Evolutionary conservation across 2,797 vertebrate species (phyloP).

Genomic region (Mareca strepera): DNA sequence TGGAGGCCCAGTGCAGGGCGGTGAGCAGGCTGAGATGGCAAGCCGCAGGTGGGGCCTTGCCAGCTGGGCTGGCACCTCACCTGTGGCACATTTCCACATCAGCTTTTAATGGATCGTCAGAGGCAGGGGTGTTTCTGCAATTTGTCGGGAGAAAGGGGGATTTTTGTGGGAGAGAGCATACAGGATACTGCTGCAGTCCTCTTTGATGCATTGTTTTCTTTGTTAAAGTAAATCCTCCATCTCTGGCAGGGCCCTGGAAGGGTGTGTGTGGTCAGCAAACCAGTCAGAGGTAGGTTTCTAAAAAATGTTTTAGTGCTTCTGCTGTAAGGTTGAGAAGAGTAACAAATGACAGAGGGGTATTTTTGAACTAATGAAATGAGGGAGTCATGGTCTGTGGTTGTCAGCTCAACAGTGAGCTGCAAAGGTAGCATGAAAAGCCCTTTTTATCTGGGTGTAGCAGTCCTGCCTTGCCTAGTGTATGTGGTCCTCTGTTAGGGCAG

Average conservation of each 20-base stretch:
- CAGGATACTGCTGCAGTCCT: accelerated
- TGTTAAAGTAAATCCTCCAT: accelerated
- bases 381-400: accelerated
- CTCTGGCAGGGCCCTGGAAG: accelerated
- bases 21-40: accelerated
- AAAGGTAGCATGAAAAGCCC: accelerated
- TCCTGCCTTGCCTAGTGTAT: accelerated
- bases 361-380: neutral
- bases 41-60: neutral
- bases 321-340: neutral
- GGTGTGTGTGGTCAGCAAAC: accelerated
- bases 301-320: neutral
- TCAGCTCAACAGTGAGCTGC: neutral
- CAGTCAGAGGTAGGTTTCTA: neutral
- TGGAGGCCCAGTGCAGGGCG: accelerated
- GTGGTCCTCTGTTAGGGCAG: neutral
- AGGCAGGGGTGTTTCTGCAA: accelerated
- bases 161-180: accelerated
- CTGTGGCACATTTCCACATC: accelerated
- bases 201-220: accelerated
- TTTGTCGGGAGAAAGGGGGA: accelerated
- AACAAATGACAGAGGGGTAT: neutral
- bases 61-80: neutral
- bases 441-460: accelerated
- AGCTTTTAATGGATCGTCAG: neutral